Conservation (phyloP, 2,797 vertebrate species). For the Stomatorhinus walkeri region DNA sequence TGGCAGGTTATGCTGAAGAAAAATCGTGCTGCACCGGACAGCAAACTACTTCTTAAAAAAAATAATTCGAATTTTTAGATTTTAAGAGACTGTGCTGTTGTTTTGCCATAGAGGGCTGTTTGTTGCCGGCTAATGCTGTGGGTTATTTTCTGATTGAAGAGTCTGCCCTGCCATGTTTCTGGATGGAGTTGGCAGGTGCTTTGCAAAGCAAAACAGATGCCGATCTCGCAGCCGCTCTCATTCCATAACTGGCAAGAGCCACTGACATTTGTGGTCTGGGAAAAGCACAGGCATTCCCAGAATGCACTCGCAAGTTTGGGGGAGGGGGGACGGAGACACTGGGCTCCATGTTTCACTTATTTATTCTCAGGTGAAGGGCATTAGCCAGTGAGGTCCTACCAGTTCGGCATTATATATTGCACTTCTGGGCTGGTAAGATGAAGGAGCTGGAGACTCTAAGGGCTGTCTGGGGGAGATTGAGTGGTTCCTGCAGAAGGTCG, state of each 20-base stretch:
- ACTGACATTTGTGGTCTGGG: conserved; percentile 22
- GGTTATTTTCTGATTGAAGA: not conserved
- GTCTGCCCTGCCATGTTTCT: not conserved
- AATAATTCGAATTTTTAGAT: not conserved
- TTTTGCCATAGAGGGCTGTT: not conserved
- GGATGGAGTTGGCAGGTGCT: not conserved
- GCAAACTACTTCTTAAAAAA: not conserved
- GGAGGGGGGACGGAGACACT: not conserved
- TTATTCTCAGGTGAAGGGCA: conserved; percentile 18
- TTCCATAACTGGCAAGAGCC: conserved; percentile 4
- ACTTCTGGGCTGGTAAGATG: not conserved
- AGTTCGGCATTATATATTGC: conserved; percentile 1
- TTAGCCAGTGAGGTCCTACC: conserved; percentile 16
- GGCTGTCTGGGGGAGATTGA: not conserved
- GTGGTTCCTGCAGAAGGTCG: not conserved
- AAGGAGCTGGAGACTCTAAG: not conserved
- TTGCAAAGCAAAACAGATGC: conserved; percentile 18
- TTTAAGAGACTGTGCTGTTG: not conserved
- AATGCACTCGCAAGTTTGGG: not conserved
- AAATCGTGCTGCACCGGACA: not conserved
- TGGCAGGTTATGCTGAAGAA: not conserved
- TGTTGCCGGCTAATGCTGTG: not conserved
- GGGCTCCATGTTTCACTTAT: not conserved
- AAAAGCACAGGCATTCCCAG: conserved; percentile 9
- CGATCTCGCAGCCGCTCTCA: not conserved